phyloP scores from a whole-genome alignment of 2,888 invertebrate species.

The Campoplex nolae region DNA sequence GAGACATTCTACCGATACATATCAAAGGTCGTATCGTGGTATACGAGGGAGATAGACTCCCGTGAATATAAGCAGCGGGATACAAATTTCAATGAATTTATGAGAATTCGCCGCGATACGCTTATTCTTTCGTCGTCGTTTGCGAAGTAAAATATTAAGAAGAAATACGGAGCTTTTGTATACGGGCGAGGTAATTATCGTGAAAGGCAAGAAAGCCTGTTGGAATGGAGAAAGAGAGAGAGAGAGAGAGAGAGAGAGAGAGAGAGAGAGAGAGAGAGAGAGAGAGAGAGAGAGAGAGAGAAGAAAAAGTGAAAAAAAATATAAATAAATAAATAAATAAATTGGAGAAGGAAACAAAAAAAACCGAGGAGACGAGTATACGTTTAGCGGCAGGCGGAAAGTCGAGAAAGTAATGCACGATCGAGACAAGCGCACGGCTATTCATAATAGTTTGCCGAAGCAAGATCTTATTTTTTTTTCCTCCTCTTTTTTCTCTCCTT shows the following conservation, averaged over 20 bases:
- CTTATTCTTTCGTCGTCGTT: neutral
- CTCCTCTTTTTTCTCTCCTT: slow-evolving; percentile 40
- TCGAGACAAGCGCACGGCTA: slow-evolving; percentile 75
- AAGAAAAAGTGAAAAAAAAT: no score
- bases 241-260: slow-evolving; percentile 2
- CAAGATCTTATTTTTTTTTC: slow-evolving; percentile 44
- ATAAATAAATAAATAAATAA: slow-evolving; percentile 9
- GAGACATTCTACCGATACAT: slow-evolving; percentile 4
- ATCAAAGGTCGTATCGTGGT: neutral
- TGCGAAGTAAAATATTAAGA: neutral
- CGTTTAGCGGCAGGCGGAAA: slow-evolving; percentile 19
- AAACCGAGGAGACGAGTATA: slow-evolving; percentile 41
- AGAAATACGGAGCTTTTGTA: neutral
- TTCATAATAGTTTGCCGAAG: slow-evolving; percentile 77
- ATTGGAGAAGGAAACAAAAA: slow-evolving; percentile 41
- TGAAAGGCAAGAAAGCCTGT: slow-evolving; percentile 40
- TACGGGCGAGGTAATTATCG: slow-evolving; percentile 62
- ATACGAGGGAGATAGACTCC: neutral
- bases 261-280: no score
- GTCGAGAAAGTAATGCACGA: slow-evolving; percentile 74
- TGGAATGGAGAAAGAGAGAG: slow-evolving; percentile 23
- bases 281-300: no score
- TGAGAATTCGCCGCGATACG: neutral
- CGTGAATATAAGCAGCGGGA: neutral
- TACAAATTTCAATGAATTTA: slow-evolving; percentile 6